Base-by-base conservation (phyloP, 2,113 vertebrate genomes). In the Eleginops maclovinus region DNA sequence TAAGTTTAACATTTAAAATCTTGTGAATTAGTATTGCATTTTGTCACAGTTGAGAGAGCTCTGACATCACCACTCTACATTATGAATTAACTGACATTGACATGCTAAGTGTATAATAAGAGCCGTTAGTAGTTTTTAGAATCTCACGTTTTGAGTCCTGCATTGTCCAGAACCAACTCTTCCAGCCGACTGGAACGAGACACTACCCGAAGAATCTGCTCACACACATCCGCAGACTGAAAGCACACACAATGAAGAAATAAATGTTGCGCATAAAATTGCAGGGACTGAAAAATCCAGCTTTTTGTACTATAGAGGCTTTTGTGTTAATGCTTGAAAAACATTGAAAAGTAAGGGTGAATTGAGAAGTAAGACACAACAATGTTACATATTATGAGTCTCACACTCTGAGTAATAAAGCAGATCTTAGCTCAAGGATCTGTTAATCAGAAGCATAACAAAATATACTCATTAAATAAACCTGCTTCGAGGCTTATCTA, bases 151-250 rank as follows among this genome's bases (percentile, higher is more conserved):
- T 97, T 95, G 78, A 99, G 96, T 83, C 97, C 98, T 12, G 97
- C 97, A 28, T 97, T 99, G 92, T 99, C 98, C 92, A 99, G 86
- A 61, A 99, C 95, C 91, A 99, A 71, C 60, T 99, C 97, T 88
- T 99, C 97, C 81, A 99, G 90, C 41, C 96, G 95, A 90, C 83
- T 96, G 86, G 98, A 99, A 85, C 97, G 95, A 82, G 96, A 95
- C 84, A 97, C 97, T 71, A 99, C 96, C 28, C 96, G 94, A 80
- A 98, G 92, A 76, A 99, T 97, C 95, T 99, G 97, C 77, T 99
- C 97, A 74, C 96, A 98, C 91, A 98, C 96, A 87, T 99, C 98
- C 86, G 96, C 75, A 85, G 97, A 97, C 97, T 98, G 86, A 59
- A 77, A 19, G 80, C 8, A 75, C 41, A 83, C 56, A 88, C 1